Evolutionary conservation across 2,888 invertebrate genomes (phyloP).

Genomic region (Cantharis rustica): DNA sequence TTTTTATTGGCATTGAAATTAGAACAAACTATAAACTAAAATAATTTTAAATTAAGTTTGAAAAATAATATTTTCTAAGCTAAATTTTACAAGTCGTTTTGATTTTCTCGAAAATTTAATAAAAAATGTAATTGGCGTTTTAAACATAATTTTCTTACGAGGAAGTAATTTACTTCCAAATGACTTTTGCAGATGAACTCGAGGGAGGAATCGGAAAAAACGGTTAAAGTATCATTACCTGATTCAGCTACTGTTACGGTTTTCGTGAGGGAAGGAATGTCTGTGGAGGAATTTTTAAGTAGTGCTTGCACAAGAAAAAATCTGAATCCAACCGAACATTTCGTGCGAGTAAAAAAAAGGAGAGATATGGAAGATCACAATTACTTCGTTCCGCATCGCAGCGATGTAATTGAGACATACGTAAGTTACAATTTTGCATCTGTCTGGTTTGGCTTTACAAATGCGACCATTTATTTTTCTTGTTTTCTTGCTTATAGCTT

Average conservation of each 20-base stretch:
- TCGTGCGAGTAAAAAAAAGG: slow-evolving; percentile 92
- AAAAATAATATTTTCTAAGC: not conserved
- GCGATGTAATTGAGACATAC: slow-evolving; percentile 93
- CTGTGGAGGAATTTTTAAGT: slow-evolving; percentile 93
- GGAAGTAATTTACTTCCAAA: slow-evolving; percentile 1
- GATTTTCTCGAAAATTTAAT: not conserved
- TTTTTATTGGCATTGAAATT: not conserved
- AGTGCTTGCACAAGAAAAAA: slow-evolving; percentile 90
- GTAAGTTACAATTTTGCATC: slow-evolving; percentile 63
- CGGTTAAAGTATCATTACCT: slow-evolving; percentile 87
- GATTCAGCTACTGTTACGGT: slow-evolving; percentile 84
- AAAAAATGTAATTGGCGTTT: not conserved
- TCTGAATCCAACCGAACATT: slow-evolving; percentile 93
- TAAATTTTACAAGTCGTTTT: not conserved
- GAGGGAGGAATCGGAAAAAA: slow-evolving; percentile 85
- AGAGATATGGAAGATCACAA: slow-evolving; percentile 95
- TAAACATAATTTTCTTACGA: not conserved
- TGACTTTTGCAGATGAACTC: slow-evolving; percentile 73
- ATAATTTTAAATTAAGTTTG: not conserved
- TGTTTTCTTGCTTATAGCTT: slow-evolving; percentile 64
- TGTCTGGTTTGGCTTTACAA: not conserved
- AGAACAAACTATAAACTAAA: not conserved
- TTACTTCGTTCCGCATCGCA: slow-evolving; percentile 94
- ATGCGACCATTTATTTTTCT: not conserved
- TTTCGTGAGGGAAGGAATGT: slow-evolving; percentile 88